Evolutionary conservation across 2,797 vertebrate genomes (phyloP).

Genomic region (Chiloscyllium punctatum): DNA sequence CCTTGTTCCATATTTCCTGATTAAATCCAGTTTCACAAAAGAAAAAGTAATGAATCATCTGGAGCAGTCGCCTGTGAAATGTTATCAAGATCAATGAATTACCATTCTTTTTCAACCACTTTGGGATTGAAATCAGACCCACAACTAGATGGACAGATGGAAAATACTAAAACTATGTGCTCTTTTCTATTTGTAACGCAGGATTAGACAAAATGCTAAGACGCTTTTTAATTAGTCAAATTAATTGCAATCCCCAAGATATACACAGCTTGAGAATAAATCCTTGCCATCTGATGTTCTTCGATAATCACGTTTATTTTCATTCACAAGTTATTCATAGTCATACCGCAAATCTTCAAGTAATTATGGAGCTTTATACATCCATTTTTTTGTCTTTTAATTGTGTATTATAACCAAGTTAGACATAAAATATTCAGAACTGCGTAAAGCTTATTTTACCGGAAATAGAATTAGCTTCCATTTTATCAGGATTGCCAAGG

Average conservation of each 20-base stretch:
- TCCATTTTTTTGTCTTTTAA: neutral
- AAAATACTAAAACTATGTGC: neutral
- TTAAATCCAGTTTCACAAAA: neutral
- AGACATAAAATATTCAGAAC: neutral
- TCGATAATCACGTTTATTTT: neutral
- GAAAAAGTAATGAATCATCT: neutral
- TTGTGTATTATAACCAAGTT: neutral
- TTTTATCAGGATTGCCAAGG: neutral
- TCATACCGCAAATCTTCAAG: neutral
- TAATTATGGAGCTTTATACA: neutral
- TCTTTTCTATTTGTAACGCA: neutral
- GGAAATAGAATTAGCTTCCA: neutral
- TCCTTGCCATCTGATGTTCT: neutral
- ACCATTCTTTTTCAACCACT: neutral
- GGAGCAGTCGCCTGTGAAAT: neutral
- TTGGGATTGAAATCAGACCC: neutral
- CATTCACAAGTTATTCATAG: neutral
- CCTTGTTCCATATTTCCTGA: neutral
- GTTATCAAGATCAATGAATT: neutral
- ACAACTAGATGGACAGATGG: neutral
- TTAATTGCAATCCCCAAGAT: conserved; percentile 6
- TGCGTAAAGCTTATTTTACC: neutral
- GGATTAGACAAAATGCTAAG: neutral
- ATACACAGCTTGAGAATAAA: conserved; percentile 19
- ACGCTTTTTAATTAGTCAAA: neutral